Evolutionary conservation across 2,797 vertebrate species (phyloP).

Genomic region (Crocodylus rhombifer): DNA sequence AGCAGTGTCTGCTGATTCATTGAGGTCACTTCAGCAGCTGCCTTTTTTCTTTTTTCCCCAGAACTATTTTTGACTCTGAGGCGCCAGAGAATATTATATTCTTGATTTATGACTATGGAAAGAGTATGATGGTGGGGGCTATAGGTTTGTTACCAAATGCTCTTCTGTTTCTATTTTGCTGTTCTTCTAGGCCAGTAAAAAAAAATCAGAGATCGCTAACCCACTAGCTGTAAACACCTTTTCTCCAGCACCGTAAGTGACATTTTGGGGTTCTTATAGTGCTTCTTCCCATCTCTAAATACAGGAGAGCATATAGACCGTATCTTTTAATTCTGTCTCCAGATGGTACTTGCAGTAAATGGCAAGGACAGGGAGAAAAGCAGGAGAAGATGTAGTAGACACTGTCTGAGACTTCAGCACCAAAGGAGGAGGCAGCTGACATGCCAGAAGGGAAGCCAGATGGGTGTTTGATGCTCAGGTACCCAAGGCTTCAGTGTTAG

Average conservation of each 20-base stretch:
- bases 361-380: no score
- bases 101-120: neutral
- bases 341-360: neutral
- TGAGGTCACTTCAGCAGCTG: neutral
- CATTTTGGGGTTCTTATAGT: neutral
- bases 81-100: neutral
- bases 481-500: neutral
- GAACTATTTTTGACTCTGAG: neutral
- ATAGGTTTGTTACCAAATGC: no score
- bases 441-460: neutral
- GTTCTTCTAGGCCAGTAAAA: no score
- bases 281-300: neutral
- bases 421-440: neutral
- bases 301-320: neutral
- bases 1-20: neutral
- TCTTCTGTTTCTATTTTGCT: no score
- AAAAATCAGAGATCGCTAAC: neutral
- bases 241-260: neutral
- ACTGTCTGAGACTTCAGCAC: neutral
- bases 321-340: neutral
- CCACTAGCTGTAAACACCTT: no score
- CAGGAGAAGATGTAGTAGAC: neutral
- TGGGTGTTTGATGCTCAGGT: neutral
- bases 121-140: neutral
- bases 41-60: neutral